These are phyloP conservation scores for Calvadosia cruxmelitensis DNA, from an alignment of 30 jellyfish, hydroid and myxozoan species.

Conservation along the genomic window DNA sequence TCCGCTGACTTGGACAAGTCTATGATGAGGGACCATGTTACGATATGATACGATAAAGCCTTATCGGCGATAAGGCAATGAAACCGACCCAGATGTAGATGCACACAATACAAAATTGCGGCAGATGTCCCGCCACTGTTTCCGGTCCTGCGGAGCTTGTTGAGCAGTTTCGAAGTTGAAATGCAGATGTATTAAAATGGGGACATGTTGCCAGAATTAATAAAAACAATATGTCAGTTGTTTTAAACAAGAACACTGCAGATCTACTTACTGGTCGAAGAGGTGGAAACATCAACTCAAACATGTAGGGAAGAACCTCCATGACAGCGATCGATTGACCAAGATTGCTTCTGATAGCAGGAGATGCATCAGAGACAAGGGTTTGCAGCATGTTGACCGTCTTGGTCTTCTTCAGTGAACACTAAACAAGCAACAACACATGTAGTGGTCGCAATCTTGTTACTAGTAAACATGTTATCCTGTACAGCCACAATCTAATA, in stretches of 20 bases:
- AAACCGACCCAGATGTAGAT: too few species aligned
- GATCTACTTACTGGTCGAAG: conserved; percentile 94
- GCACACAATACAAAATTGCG: too few species aligned
- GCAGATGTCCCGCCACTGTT: too few species aligned
- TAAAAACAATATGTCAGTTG: not conserved
- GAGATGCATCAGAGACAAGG: conserved; percentile 40
- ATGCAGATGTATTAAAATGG: too few species aligned
- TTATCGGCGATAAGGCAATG: too few species aligned
- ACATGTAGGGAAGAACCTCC: conserved; percentile 61
- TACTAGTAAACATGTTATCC: not conserved
- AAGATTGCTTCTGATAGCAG: conserved; percentile 36
- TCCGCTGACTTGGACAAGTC: too few species aligned
- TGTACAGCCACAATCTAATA: not conserved
- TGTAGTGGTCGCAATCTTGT: not conserved
- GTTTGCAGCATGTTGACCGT: conserved; percentile 47
- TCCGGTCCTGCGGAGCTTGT: too few species aligned
- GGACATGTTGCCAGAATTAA: too few species aligned
- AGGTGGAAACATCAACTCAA: conserved; percentile 48
- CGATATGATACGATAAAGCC: too few species aligned
- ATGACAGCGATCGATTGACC: conserved; percentile 14
- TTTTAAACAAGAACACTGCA: too few species aligned
- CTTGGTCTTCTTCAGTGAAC: conserved; percentile 28
- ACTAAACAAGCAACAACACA: conserved; percentile 20
- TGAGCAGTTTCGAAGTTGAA: too few species aligned
- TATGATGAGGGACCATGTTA: too few species aligned